Conservation (phyloP, 2,113 vertebrate genomes). For the Beaufortia kweichowensis region DNA sequence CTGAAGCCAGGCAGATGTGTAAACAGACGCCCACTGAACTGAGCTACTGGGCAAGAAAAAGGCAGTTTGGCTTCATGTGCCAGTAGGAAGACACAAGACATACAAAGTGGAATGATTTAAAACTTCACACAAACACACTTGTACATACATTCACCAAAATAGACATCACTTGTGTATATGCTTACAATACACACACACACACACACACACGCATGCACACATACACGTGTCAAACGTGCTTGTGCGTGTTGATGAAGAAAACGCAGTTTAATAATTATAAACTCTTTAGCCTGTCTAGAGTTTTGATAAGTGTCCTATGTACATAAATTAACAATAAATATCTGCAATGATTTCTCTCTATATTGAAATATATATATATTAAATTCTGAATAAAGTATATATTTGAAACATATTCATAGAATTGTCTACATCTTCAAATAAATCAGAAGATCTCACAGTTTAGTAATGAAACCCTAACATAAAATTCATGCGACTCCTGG, state of each 20-base stretch:
- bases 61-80: conserved; percentile 71
- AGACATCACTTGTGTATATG: conserved; percentile 39
- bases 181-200: conserved; percentile 57
- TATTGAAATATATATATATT: conserved; percentile 74
- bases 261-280: conserved; percentile 68
- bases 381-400: conserved; percentile 74
- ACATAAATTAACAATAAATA: conserved; percentile 83
- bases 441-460: conserved; percentile 78
- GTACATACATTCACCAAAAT: conserved; percentile 35
- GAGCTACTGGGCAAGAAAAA: conserved; percentile 69
- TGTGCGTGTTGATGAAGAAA: conserved; percentile 69
- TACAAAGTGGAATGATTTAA: conserved; percentile 67
- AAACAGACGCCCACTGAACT: conserved; percentile 63
- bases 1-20: conserved; percentile 43
- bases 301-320: conserved; percentile 72
- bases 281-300: conserved; percentile 69
- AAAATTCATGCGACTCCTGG: conserved; percentile 60
- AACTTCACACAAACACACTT: conserved; percentile 55
- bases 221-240: conserved; percentile 79
- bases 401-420: conserved; percentile 77
- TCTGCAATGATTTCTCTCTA: conserved; percentile 68
- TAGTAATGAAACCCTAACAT: conserved; percentile 75
- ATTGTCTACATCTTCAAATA: conserved; percentile 71
- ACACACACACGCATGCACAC: conserved; percentile 65
- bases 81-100: conserved; percentile 57